Evolutionary conservation across 2,113 vertebrate species (phyloP).

Genomic region (Platycercus adscitus): DNA sequence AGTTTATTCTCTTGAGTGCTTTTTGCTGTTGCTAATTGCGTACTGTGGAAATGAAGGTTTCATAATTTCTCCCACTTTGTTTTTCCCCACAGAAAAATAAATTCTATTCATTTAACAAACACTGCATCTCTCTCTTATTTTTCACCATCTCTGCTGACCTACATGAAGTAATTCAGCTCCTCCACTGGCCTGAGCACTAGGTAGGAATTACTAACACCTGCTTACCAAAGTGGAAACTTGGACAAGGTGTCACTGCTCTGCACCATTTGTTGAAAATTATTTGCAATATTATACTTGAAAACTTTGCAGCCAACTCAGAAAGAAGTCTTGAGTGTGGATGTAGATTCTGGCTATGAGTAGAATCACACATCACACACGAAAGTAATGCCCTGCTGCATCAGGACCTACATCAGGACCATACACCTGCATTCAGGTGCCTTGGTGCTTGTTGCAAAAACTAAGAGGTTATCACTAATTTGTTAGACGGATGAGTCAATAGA

Average conservation of each 20-base stretch:
- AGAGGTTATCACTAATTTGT: background rate
- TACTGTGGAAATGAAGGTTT: background rate
- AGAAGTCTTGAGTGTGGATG: background rate
- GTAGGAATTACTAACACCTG: background rate
- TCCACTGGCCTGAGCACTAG: background rate
- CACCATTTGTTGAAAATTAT: background rate
- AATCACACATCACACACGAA: background rate
- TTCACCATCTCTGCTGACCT: background rate
- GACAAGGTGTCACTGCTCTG: background rate
- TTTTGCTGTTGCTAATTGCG: constrained; percentile 40
- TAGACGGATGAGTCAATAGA: background rate
- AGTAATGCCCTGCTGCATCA: fast-evolving
- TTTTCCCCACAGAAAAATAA: background rate
- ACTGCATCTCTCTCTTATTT: background rate
- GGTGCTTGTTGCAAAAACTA: background rate
- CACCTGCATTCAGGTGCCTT: background rate
- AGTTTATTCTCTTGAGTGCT: constrained; percentile 27
- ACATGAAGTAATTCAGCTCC: background rate
- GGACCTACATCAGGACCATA: too few species aligned
- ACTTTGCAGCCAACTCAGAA: background rate
- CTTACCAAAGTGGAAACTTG: background rate
- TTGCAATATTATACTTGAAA: background rate
- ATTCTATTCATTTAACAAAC: background rate
- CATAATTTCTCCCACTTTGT: background rate
- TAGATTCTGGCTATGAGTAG: background rate